These are phyloP conservation scores for Muschampia plurimacula DNA, from an alignment of 2,888 invertebrate species.

Conservation along the genomic window DNA sequence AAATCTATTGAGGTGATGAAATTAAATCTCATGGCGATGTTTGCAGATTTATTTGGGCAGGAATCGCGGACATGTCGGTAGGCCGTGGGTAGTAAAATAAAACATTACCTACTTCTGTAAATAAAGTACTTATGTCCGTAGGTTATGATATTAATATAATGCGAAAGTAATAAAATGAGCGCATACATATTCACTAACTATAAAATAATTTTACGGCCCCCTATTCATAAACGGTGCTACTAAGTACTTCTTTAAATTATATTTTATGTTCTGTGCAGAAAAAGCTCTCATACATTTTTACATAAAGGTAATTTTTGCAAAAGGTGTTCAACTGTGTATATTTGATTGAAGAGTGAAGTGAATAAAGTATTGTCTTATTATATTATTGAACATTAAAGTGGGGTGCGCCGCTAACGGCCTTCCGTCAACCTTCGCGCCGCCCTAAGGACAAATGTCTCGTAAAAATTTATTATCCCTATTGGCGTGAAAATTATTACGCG, in stretches of 20 bases:
- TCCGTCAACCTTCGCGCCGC: slow-evolving; percentile 54
- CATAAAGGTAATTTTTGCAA: neutral
- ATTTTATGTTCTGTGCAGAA: neutral
- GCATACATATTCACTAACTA: slow-evolving; percentile 59
- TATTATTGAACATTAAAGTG: slow-evolving; percentile 56
- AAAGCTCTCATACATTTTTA: neutral
- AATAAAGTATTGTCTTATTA: slow-evolving; percentile 51
- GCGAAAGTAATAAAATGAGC: slow-evolving; percentile 64
- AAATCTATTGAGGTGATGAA: slow-evolving; percentile 26
- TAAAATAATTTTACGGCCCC: slow-evolving; percentile 54
- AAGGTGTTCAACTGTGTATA: neutral
- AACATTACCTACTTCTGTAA: slow-evolving; percentile 57
- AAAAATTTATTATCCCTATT: slow-evolving; percentile 54
- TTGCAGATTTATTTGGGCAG: slow-evolving; percentile 31
- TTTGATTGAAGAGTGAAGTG: neutral
- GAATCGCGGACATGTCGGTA: slow-evolving; percentile 46
- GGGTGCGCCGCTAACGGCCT: slow-evolving; percentile 59
- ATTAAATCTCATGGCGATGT: slow-evolving; percentile 31
- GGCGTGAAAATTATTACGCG: slow-evolving; percentile 47
- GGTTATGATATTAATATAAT: slow-evolving; percentile 69
- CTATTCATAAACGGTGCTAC: slow-evolving; percentile 39
- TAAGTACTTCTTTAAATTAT: slow-evolving; percentile 32
- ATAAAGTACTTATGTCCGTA: slow-evolving; percentile 63
- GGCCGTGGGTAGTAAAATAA: slow-evolving; percentile 53
- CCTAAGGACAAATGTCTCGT: slow-evolving; percentile 53